Evolutionary conservation across 2,797 vertebrate genomes (phyloP).

Genomic region (Chaetophractus vellerosus): DNA sequence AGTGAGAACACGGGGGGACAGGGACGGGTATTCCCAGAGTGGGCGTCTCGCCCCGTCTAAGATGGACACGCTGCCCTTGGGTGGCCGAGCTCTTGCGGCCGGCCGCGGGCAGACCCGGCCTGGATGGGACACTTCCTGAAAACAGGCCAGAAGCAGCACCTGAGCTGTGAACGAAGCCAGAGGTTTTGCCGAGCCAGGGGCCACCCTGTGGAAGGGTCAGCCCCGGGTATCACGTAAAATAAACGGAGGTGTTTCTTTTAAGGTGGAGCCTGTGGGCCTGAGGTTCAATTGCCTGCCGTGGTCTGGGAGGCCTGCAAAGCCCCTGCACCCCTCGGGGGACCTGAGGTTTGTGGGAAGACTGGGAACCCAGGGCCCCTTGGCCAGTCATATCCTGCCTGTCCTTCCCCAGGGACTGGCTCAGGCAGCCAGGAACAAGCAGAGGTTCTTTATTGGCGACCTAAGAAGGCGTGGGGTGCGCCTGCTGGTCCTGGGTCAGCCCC

Average conservation of each 20-base stretch:
- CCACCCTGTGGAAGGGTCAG: fast-evolving
- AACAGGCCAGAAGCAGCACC: fast-evolving
- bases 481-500: background rate
- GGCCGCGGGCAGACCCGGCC: fast-evolving
- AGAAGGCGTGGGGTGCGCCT: too few species aligned
- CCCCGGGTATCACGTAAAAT: fast-evolving
- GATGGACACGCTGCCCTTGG: fast-evolving
- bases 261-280: background rate
- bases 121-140: background rate
- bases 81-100: too few species aligned
- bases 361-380: fast-evolving
- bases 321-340: too few species aligned
- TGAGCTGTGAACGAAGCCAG: fast-evolving
- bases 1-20: fast-evolving
- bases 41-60: fast-evolving
- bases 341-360: fast-evolving
- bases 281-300: background rate
- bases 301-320: background rate
- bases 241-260: background rate
- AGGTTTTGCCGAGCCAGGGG: fast-evolving
- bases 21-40: fast-evolving
- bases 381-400: too few species aligned
- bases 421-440: too few species aligned
- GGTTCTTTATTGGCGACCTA: slow-evolving; percentile 41
- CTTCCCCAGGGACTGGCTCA: fast-evolving